These are phyloP conservation scores for Pseudobourletiella spinata DNA, from an alignment of 1,140 invertebrate genomes.

Conservation along the genomic window DNA sequence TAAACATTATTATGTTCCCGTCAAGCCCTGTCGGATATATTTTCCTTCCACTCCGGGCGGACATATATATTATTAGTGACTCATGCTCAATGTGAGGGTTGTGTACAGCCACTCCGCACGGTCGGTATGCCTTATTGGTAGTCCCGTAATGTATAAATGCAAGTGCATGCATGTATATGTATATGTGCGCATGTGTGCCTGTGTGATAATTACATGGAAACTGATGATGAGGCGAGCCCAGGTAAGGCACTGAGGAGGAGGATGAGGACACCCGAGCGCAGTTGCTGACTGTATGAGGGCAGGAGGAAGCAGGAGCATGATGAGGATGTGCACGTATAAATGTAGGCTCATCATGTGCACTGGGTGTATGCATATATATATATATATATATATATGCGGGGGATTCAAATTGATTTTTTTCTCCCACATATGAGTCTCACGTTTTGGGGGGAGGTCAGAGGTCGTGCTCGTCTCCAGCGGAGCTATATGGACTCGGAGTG, in stretches of 20 bases:
- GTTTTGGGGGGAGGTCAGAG: slow-evolving; percentile 32
- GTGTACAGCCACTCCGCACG: too few species aligned
- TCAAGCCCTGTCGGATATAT: too few species aligned
- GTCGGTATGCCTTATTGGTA: too few species aligned
- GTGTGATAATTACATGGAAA: too few species aligned
- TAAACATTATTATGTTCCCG: too few species aligned
- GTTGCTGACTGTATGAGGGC: neutral
- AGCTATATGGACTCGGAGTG: slow-evolving; percentile 26
- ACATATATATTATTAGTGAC: too few species aligned
- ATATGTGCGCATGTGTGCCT: too few species aligned
- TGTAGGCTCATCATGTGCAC: neutral
- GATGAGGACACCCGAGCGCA: neutral
- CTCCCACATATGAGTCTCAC: slow-evolving; percentile 21
- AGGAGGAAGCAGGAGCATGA: neutral
- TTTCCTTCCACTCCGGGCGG: too few species aligned
- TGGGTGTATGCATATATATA: neutral
- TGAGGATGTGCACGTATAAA: neutral
- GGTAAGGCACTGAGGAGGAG: neutral
- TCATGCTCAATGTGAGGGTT: too few species aligned
- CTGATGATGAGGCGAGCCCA: too few species aligned
- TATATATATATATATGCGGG: neutral
- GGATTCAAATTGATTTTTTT: slow-evolving; percentile 33
- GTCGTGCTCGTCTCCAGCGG: slow-evolving; percentile 34
- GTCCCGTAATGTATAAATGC: too few species aligned
- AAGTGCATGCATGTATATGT: too few species aligned